Evolutionary conservation across 92 coral and sea anemone species (phyloP).

Genomic region (Plumapathes pennacea): DNA sequence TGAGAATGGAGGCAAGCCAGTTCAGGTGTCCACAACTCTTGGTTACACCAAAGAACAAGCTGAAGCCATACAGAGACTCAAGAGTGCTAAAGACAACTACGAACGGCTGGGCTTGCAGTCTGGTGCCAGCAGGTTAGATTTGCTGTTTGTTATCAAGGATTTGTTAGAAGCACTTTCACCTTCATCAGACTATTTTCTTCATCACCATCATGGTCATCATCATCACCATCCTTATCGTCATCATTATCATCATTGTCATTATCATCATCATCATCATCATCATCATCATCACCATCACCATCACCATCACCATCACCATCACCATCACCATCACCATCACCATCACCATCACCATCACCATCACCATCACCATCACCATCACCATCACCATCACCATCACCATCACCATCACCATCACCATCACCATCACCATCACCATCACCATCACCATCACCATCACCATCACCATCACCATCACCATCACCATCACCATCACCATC

Average conservation of each 20-base stretch:
- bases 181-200: too few relatives aligned
- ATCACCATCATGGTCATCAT: too few relatives aligned
- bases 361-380: neutral
- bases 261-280: neutral
- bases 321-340: neutral
- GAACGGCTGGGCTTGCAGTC: slow-evolving; percentile 84
- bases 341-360: neutral
- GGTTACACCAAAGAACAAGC: slow-evolving; percentile 98
- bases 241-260: neutral
- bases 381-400: neutral
- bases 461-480: neutral
- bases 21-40: slow-evolving; percentile 62
- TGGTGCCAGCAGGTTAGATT: slow-evolving; percentile 78
- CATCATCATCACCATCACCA: neutral
- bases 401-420: neutral
- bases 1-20: slow-evolving; percentile 88
- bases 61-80: slow-evolving; percentile 82
- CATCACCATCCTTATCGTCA: neutral
- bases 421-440: neutral
- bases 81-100: slow-evolving; percentile 83
- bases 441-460: neutral
- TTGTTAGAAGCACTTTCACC: neutral
- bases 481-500: neutral
- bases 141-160: too few relatives aligned
- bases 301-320: neutral